Evolutionary conservation across 2,888 invertebrate species (phyloP), one percentile per base, ranked within the genome.

Genomic region (Oscheius onirici): DNA sequence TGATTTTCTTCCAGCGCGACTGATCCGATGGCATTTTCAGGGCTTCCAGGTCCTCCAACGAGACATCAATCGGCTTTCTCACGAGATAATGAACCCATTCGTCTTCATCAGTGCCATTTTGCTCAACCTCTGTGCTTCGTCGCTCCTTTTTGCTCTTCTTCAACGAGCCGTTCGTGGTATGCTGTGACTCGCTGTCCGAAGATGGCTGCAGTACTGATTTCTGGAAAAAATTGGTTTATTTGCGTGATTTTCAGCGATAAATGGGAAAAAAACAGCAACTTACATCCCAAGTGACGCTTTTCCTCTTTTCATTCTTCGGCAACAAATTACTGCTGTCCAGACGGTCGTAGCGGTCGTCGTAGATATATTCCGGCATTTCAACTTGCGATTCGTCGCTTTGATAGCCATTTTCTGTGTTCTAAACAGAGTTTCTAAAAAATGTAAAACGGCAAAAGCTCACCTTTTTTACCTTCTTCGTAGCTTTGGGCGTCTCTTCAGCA

Each of bases 41-140:
- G 10, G 3, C 20, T 40, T 51, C n/a, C 22, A 66, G 22, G 2
- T 66, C 52, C 6, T 66, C 66, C 11, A 66, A 11, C 8, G 52
- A 24, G 10, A 63, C 41, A 6, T 66, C 52, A 20, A 52, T 20
- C 10, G 66, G 66, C 22, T 66, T 66, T 41, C 66, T 66, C n/a
- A 66, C 51, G 26, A 66, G 34, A 40, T 66, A 66, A 28, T 22
- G 26, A 0, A 40, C 15, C 22, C 20, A 52, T 8, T 63, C 63
- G 17, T 44, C 44, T 17, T 22, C 15, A 1, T 28, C n/a, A n/a
- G n/a, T n/a, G n/a, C n/a, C 28, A 11, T n/a, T 28, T n/a, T 40
- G 40, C 40, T 17, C 17, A 24, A n/a, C 40, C n/a, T 11, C 13
- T 8, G 58, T 24, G 11, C 17, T 11, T 34, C 17, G 34, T 34